These are phyloP conservation scores for Coturnix japonica DNA, from an alignment of 2,113 vertebrate species.

Conservation along the genomic window DNA sequence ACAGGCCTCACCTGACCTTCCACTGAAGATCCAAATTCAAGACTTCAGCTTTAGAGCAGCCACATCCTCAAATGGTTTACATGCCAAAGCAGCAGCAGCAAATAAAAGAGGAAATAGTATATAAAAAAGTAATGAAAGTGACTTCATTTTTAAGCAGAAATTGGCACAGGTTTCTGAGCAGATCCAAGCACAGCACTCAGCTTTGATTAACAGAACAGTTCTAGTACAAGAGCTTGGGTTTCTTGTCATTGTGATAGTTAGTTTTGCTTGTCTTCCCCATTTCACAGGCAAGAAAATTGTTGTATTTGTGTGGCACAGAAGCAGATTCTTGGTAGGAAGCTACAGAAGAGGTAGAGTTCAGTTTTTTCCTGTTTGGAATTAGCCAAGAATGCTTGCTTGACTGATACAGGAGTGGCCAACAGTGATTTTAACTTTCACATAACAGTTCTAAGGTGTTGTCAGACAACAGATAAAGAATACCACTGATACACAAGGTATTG, in stretches of 20 bases:
- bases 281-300: not conserved
- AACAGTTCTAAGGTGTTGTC: not conserved
- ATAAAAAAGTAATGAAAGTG: not conserved
- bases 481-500: not conserved
- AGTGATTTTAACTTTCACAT: not conserved
- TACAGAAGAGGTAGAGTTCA: not conserved
- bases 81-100: not conserved
- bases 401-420: too few relatives aligned
- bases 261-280: not conserved
- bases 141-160: not conserved
- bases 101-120: not conserved
- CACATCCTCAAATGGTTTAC: not conserved
- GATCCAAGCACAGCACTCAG: not conserved
- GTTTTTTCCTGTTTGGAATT: not conserved
- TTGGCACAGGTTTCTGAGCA: not conserved
- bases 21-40: not conserved
- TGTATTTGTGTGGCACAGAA: not conserved
- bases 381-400: not conserved
- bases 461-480: not conserved
- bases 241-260: not conserved
- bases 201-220: not conserved
- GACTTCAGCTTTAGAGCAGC: not conserved
- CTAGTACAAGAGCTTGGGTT: not conserved
- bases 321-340: not conserved
- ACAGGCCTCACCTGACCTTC: not conserved